Evolutionary conservation across 2,888 invertebrate species (phyloP).

Genomic region (Harpagoxenus sublaevis): DNA sequence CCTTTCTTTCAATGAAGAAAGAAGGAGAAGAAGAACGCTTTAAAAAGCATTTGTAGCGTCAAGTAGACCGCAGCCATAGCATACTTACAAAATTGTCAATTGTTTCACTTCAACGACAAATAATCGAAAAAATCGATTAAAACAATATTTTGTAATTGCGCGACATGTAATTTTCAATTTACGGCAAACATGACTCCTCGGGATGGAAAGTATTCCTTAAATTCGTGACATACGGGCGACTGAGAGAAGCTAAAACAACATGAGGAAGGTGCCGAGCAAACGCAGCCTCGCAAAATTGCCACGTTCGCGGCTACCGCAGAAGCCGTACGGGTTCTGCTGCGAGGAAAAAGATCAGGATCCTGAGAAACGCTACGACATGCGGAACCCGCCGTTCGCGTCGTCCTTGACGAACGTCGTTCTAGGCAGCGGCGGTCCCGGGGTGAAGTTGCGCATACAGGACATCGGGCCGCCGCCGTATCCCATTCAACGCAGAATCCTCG

Average conservation of each 20-base stretch:
- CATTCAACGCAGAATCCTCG: constrained; percentile 28
- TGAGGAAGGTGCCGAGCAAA: constrained; percentile 44
- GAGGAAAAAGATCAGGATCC: constrained; percentile 73
- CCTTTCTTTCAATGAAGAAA: too few relatives aligned
- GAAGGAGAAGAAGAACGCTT: too few relatives aligned
- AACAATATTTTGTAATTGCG: background rate
- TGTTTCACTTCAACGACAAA: constrained; percentile 1
- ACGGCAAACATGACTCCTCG: background rate
- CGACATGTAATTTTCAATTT: background rate
- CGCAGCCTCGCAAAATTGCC: constrained; percentile 11
- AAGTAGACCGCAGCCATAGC: too few relatives aligned
- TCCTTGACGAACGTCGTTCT: constrained; percentile 65
- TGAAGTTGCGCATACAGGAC: constrained; percentile 79
- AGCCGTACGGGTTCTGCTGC: constrained; percentile 82
- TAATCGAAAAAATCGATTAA: background rate
- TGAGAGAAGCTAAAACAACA: constrained; percentile 21
- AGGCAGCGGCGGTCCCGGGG: constrained; percentile 74
- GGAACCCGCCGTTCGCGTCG: constrained; percentile 70
- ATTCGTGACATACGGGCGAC: background rate
- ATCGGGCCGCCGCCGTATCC: constrained; percentile 53
- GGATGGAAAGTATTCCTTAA: background rate
- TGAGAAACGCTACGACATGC: constrained; percentile 67
- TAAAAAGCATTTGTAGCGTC: too few relatives aligned
- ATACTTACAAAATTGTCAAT: background rate
- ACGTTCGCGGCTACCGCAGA: constrained; percentile 50